phyloP scores from a whole-genome alignment of 2,113 vertebrate genomes.

The Nothoprocta perdicaria region DNA sequence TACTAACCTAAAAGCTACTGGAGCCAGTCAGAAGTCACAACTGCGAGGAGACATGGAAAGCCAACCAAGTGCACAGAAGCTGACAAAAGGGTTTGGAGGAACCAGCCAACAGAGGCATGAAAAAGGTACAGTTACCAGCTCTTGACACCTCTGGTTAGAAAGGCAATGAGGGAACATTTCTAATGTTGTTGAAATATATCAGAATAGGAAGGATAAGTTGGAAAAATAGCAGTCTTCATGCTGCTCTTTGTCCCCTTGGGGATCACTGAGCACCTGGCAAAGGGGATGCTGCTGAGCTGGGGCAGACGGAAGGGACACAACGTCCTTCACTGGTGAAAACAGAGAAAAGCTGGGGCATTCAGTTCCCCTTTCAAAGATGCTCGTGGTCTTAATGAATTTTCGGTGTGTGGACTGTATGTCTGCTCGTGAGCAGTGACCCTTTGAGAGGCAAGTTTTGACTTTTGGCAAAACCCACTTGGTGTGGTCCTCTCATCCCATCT shows the following conservation, averaged over 20 bases:
- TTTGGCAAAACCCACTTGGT: fast-evolving
- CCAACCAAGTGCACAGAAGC: neutral
- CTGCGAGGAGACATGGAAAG: neutral
- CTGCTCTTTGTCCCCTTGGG: neutral
- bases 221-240: neutral
- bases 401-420: no score
- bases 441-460: neutral
- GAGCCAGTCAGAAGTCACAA: neutral
- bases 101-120: neutral
- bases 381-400: no score
- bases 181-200: neutral
- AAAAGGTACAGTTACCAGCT: neutral
- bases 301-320: fast-evolving
- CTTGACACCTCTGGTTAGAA: neutral
- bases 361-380: neutral
- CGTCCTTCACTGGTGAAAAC: neutral
- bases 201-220: neutral
- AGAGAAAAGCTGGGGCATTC: neutral
- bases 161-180: neutral
- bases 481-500: neutral
- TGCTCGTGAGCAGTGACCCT: neutral
- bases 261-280: neutral
- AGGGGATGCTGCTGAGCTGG: fast-evolving
- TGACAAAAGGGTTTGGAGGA: neutral
- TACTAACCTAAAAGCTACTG: neutral